Evolutionary conservation across 1,140 invertebrate genomes (phyloP), one percentile per base, ranked within the genome.

Genomic region (Bombyx mandarina): DNA sequence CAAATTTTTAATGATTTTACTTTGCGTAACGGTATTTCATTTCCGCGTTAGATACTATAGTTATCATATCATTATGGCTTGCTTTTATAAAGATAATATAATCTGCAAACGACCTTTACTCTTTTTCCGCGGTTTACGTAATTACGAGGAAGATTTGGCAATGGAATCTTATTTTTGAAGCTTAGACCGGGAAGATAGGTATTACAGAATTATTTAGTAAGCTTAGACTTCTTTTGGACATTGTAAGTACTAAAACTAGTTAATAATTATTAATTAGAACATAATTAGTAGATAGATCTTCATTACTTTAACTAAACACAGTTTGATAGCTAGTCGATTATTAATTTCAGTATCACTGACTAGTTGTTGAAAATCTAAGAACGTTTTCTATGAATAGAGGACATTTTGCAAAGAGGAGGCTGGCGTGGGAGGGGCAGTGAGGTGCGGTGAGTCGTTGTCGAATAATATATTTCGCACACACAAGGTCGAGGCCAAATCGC

Each of bases 401-500:
- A 35, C 26, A 35, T 35, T 35, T 35, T 35, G 26, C 26, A 35
- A 35, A 35, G 26, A 35, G 54, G 54, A 47, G 52, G 43, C 46
- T 53, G 48, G 58, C 50, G 56, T 52, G 58, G 57, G 49, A 51
- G 56, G 62, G 26, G 58, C 45, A 50, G 57, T 50, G 67, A 64
- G 65, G 67, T 58, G 46, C 49, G 68, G 64, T 62, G 62, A 62
- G 61, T 75, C 65, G 67, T 62, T 77, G 67, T 71, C 77, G 71
- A 83, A 56, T 61, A 65, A 74, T 79, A 77, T 84, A 82, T 86
- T 85, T 82, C 79, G 77, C 82, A 74, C 70, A 64, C 54, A 62
- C 83, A 83, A 86, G 80, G 82, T 82, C 82, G 75, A 85, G 80
- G 82, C 79, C 75, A 67, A 61, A 77, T 72, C 73, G 73, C 66